These are phyloP conservation scores for Epistrophe eligans DNA, from an alignment of 2,888 invertebrate species.

Conservation along the genomic window DNA sequence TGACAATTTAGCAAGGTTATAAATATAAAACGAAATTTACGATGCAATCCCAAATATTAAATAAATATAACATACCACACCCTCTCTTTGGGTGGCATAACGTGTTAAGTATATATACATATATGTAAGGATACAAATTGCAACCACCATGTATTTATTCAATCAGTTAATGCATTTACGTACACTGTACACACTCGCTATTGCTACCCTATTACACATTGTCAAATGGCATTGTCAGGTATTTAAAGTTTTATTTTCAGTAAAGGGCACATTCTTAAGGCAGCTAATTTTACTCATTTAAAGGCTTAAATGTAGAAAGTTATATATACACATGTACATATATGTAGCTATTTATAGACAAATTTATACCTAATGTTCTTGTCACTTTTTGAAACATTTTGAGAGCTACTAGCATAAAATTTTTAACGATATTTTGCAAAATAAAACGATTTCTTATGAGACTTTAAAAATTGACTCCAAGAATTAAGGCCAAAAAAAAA, in stretches of 20 bases:
- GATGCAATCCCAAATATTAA: slow-evolving; percentile 67
- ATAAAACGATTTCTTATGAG: too few relatives aligned
- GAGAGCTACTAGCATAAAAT: too few relatives aligned
- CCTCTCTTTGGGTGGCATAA: slow-evolving; percentile 22
- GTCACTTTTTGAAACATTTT: too few relatives aligned
- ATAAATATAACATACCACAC: slow-evolving; percentile 26
- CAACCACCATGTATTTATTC: slow-evolving; percentile 14
- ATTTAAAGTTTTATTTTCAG: not conserved
- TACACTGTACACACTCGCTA: too few relatives aligned
- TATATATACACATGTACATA: too few relatives aligned
- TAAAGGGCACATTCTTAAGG: not conserved
- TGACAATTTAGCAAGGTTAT: slow-evolving; percentile 50
- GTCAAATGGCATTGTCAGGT: not conserved
- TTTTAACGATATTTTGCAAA: too few relatives aligned
- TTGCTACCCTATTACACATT: not conserved
- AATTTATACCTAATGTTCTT: too few relatives aligned
- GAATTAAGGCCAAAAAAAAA: too few relatives aligned
- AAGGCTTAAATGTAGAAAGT: too few relatives aligned
- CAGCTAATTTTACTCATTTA: too few relatives aligned
- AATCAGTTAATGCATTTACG: slow-evolving; percentile 42
- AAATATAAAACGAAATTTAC: slow-evolving; percentile 64
- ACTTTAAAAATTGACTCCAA: too few relatives aligned
- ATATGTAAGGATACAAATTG: slow-evolving; percentile 15
- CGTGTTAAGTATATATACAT: not conserved
- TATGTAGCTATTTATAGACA: too few relatives aligned